Evolutionary conservation across 37 sponge, comb jelly and placozoan species (phyloP).

Genomic region (Beroe forskalii): DNA sequence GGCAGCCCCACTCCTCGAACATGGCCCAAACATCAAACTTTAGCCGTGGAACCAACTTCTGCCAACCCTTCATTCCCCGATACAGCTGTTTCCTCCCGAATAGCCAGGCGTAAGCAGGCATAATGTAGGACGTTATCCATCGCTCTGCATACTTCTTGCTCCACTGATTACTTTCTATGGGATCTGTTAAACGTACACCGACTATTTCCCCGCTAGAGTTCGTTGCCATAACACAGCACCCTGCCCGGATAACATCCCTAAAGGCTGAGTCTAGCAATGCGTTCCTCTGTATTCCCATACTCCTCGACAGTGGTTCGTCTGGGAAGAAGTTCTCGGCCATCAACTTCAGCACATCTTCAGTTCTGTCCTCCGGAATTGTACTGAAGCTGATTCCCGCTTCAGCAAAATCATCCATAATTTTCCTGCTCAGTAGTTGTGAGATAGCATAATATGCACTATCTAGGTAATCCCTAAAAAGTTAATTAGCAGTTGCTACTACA

Average conservation of each 20-base stretch:
- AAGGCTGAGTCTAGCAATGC: not conserved
- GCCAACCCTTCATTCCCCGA: not conserved
- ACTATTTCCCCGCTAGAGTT: not conserved
- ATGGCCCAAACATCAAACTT: not conserved
- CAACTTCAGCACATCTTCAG: not conserved
- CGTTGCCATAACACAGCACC: slow-evolving; percentile 55
- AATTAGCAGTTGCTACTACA: too few relatives aligned
- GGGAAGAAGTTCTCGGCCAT: slow-evolving; percentile 11
- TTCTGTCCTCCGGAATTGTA: not conserved
- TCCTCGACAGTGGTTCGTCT: not conserved
- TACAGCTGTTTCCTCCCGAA: too few relatives aligned
- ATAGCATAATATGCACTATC: too few relatives aligned
- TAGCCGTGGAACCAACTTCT: not conserved
- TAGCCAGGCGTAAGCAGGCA: not conserved
- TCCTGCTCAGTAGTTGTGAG: too few relatives aligned
- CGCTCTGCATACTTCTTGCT: not conserved
- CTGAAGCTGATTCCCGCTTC: slow-evolving; percentile 10
- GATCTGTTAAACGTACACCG: not conserved
- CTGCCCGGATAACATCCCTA: not conserved
- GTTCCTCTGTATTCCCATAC: not conserved
- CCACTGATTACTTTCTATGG: not conserved
- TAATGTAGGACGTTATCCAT: too few relatives aligned
- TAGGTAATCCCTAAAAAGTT: too few relatives aligned
- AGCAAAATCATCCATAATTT: not conserved
- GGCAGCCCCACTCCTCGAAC: not conserved